Conservation (phyloP, 2,797 vertebrate species). For the Kryptopterus vitreolus region DNA sequence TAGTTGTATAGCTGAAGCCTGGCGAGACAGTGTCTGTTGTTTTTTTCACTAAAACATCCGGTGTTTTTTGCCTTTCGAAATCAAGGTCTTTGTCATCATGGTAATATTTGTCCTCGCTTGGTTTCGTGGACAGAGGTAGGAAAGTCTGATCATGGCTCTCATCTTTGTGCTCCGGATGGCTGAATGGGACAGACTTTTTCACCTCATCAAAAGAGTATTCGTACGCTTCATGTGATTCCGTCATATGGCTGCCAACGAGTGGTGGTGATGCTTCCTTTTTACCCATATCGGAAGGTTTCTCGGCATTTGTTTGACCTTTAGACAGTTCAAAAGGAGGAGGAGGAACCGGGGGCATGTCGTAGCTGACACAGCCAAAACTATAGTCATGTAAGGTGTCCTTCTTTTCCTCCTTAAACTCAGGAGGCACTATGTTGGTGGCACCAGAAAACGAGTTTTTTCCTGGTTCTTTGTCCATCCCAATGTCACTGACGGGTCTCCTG, state of each 20-base stretch:
- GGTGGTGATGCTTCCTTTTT: constrained; percentile 49
- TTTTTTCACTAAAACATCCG: constrained; percentile 61
- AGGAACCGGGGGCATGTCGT: constrained; percentile 57
- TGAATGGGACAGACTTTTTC: constrained; percentile 61
- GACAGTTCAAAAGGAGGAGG: constrained; percentile 49
- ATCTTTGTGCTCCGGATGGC: constrained; percentile 54
- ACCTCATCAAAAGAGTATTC: constrained; percentile 64
- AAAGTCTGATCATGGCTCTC: constrained; percentile 47
- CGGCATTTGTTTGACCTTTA: constrained; percentile 49
- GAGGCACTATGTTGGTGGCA: constrained; percentile 55
- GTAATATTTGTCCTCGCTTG: constrained; percentile 65
- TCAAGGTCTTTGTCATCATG: constrained; percentile 64
- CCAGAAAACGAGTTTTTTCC: constrained; percentile 79
- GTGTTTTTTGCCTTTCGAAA: constrained; percentile 64
- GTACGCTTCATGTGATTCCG: constrained; percentile 62
- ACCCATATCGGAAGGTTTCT: constrained; percentile 47
- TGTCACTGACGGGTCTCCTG: constrained; percentile 76
- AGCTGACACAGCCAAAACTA: constrained; percentile 65
- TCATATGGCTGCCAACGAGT: constrained; percentile 57
- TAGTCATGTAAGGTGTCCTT: constrained; percentile 43
- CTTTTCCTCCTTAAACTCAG: constrained; percentile 60
- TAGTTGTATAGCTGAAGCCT: constrained; percentile 77
- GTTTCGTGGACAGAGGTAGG: constrained; percentile 56
- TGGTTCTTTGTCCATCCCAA: constrained; percentile 87
- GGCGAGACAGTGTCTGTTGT: constrained; percentile 69